A percentile compares a stretch with the other conserved stretches of the same genome.
Evolutionary conservation across 53 echinoderm and acorn worm genomes (phyloP).

Genomic region (Glandiceps talaboti): DNA sequence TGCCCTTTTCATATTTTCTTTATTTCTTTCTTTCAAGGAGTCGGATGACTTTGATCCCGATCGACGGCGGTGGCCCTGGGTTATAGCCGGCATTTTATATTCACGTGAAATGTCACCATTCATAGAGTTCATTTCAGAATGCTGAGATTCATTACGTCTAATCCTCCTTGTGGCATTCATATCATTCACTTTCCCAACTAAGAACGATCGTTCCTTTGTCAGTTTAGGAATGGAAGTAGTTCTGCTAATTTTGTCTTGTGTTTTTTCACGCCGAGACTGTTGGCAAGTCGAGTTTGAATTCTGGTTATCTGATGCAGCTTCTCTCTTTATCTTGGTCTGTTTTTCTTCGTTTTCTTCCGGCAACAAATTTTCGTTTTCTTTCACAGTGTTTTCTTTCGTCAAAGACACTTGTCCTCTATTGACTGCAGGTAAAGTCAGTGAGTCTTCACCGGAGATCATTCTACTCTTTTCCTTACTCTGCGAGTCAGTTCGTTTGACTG

Average conservation of each 20-base stretch:
- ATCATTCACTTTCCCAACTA: not conserved
- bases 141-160: not conserved
- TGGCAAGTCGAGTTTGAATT: not conserved
- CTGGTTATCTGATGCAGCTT: not conserved
- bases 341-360: not conserved
- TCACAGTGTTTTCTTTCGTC: not conserved
- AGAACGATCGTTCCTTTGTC: not conserved
- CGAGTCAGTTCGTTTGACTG: not conserved
- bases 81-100: not conserved
- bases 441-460: not conserved
- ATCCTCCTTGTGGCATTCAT: not conserved
- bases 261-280: not conserved
- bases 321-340: not conserved
- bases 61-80: not conserved
- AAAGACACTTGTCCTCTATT: not conserved
- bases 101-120: not conserved
- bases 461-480: not conserved
- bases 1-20: not conserved
- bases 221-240: not conserved
- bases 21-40: not conserved
- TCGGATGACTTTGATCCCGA: not conserved
- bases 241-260: not conserved
- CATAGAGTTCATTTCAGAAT: not conserved
- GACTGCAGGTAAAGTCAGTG: not conserved
- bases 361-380: not conserved